Evolutionary conservation across 2,888 invertebrate species (phyloP), one percentile per base, ranked within the genome.

Genomic region (Drosophila monieri): DNA sequence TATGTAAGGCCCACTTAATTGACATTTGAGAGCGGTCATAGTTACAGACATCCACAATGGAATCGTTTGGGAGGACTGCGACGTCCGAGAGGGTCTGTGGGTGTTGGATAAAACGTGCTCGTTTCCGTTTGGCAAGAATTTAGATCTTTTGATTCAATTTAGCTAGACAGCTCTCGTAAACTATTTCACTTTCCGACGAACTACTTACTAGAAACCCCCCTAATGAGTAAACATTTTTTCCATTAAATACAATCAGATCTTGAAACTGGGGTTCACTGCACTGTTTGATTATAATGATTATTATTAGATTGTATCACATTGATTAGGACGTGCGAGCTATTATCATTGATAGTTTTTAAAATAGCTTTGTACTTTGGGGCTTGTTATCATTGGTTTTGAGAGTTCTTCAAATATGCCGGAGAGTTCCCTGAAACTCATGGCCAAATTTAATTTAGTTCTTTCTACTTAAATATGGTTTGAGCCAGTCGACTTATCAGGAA

Each of bases 1-100:
- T 85, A 73, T 83, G 81, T 83, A 88, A 88, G 73, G 74, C 60
- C 61, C 83, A 85, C 86, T 88, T 84, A 88, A 88, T 84, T 84
- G 87, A 86, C 85, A 86, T 84, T 88, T 74, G 51, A 80, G 75
- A 77, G 51, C 41, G 61, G 79, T 75, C 74, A 54, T 66, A 60
- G 74, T 83, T 73, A 73, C 76, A 75, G 71, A 67, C 49, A 46
- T 35, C 44, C 46, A 43, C 35, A 27, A 27, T 27, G 27, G 27
- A 27, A 27, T 9, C 27, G 27, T 9, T 3, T 2, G 3, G 6
- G 9, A 27, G 27, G 27, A 27, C 27, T 27, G 27, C 8, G 30
- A 37, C 37, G 32, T 37, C 23, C 39, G 23, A 48, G 54, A 78
- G 57, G 71, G 21, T 21, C 18, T 43, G 43, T 60, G 73, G 37